These are phyloP conservation scores for Nothobranchius kuhntae DNA, from an alignment of 2,113 vertebrate species.

Conservation along the genomic window DNA sequence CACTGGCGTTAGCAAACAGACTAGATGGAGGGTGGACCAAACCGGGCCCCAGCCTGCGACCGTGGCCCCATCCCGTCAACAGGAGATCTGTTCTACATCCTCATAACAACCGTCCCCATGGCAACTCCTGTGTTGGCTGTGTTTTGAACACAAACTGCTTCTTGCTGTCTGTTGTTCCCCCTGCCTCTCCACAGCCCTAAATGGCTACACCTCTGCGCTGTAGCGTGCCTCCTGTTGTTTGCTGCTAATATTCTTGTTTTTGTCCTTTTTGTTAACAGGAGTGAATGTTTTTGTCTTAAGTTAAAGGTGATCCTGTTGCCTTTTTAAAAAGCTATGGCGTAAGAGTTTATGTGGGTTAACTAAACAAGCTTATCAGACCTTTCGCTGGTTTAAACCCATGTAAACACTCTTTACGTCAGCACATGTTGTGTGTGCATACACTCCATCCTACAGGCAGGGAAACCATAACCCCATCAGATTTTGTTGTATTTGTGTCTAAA, in stretches of 20 bases:
- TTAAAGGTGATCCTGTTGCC: neutral
- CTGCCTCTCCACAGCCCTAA: slow-evolving; percentile 38
- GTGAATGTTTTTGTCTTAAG: neutral
- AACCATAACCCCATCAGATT: neutral
- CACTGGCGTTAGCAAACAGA: slow-evolving; percentile 26
- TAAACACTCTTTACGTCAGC: neutral
- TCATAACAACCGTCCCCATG: slow-evolving; percentile 71
- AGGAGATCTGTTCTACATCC: slow-evolving; percentile 47
- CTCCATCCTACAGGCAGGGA: neutral
- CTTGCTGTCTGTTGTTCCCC: slow-evolving; percentile 47
- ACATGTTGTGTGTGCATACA: neutral
- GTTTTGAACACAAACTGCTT: slow-evolving; percentile 64
- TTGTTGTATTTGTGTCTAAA: too few species aligned
- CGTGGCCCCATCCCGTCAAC: slow-evolving; percentile 44
- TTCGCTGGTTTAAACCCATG: neutral
- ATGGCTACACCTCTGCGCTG: slow-evolving; percentile 32
- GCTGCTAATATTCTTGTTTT: neutral
- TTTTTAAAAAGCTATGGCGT: neutral
- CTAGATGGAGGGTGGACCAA: slow-evolving; percentile 10
- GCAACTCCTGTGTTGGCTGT: slow-evolving; percentile 57
- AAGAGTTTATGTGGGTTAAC: neutral
- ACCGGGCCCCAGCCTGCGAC: slow-evolving; percentile 13
- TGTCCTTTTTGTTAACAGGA: neutral
- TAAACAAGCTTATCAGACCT: neutral
- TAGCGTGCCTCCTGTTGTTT: slow-evolving; percentile 7